phyloP scores from a whole-genome alignment of 92 coral and sea anemone species.

The Heteractis magnifica region DNA sequence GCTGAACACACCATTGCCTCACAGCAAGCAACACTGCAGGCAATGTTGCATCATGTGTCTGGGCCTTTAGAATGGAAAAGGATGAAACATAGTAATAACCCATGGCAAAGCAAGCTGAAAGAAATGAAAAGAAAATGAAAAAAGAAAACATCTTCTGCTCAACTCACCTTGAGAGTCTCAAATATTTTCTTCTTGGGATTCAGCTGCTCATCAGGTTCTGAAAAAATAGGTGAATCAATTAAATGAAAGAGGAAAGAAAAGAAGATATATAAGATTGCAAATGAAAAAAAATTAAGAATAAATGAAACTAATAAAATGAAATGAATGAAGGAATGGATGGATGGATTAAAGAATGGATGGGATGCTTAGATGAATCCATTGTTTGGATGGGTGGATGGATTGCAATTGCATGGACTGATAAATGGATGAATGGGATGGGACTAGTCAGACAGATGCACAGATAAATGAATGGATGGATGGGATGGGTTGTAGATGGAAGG shows the following conservation, averaged over 20 bases:
- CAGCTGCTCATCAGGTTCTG: constrained; percentile 86
- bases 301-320: too few species aligned
- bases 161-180: constrained; percentile 80
- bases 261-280: too few species aligned
- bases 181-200: constrained; percentile 95
- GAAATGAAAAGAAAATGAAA: neutral
- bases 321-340: neutral
- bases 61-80: neutral
- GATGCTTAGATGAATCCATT: neutral
- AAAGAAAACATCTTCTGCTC: neutral
- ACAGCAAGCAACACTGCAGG: too few species aligned
- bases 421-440: neutral
- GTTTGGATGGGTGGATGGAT: neutral
- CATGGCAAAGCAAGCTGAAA: neutral
- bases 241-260: neutral
- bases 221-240: neutral
- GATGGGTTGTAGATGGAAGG: neutral
- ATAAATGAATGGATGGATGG: neutral
- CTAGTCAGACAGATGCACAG: neutral
- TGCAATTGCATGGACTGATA: neutral
- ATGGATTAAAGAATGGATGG: neutral
- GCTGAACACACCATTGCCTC: too few species aligned
- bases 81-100: neutral
- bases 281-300: too few species aligned
- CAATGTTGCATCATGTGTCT: too few species aligned